Conservation (phyloP, 2,113 vertebrate species). For the Leptodactylus fuscus region DNA sequence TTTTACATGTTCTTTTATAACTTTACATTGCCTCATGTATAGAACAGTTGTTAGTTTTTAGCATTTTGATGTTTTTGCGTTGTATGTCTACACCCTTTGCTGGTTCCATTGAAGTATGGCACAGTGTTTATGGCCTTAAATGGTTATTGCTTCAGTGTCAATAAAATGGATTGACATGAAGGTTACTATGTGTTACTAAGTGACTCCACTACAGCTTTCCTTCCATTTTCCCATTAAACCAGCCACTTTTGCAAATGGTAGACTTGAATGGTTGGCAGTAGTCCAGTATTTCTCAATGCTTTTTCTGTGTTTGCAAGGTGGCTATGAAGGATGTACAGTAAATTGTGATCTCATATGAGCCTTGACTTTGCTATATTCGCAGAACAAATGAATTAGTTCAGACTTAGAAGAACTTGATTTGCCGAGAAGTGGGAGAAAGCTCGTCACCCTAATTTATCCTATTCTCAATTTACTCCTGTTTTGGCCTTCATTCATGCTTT, state of each 20-base stretch:
- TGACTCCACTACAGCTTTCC: not conserved
- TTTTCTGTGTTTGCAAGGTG: not conserved
- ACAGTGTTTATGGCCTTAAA: not conserved
- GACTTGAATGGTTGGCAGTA: not conserved
- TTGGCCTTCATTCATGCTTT: not conserved
- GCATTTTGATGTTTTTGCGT: not conserved
- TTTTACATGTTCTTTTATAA: too few relatives aligned
- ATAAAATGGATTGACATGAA: conserved; percentile 18
- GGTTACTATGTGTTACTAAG: too few relatives aligned
- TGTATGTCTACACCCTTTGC: not conserved
- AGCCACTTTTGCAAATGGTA: conserved; percentile 19
- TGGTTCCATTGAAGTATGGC: not conserved
- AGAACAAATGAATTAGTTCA: not conserved
- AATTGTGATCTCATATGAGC: not conserved
- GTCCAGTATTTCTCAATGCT: not conserved
- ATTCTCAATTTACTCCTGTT: not conserved
- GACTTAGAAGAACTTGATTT: not conserved
- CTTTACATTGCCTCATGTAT: too few relatives aligned
- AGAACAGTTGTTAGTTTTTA: not conserved
- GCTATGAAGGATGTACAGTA: not conserved
- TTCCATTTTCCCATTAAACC: not conserved
- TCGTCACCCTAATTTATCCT: too few relatives aligned
- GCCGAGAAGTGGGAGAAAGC: not conserved
- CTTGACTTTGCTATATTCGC: not conserved
- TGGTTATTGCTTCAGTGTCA: not conserved